A percentile compares a stretch with the other conserved stretches of the same genome.
These are phyloP conservation scores for Steinernema carpocapsae DNA, from an alignment of 2,888 invertebrate species.

Conservation along the genomic window DNA sequence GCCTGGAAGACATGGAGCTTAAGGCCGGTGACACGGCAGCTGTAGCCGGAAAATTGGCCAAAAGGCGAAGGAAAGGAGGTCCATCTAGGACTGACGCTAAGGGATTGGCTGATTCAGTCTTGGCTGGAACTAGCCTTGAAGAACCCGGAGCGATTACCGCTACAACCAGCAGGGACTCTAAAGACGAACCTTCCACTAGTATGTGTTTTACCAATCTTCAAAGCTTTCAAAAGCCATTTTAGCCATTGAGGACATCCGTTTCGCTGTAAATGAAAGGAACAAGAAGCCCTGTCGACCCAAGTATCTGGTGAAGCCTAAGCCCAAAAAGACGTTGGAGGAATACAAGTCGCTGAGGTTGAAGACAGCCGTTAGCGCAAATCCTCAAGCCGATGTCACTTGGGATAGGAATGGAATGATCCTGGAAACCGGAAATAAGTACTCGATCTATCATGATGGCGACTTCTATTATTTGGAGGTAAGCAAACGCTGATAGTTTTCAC, in stretches of 20 bases:
- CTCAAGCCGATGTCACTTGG: slow-evolving; percentile 62
- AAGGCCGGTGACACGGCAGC: slow-evolving; percentile 65
- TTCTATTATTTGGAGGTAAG: slow-evolving; percentile 68
- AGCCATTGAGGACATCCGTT: slow-evolving; percentile 62
- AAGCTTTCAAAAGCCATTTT: no score
- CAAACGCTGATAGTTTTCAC: neutral
- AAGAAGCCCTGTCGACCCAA: slow-evolving; percentile 60
- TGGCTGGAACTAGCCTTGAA: slow-evolving; percentile 39
- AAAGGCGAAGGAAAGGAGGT: slow-evolving; percentile 34
- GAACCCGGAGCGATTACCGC: slow-evolving; percentile 34
- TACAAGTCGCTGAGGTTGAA: slow-evolving; percentile 66
- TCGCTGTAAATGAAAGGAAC: slow-evolving; percentile 59
- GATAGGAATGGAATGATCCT: slow-evolving; percentile 64
- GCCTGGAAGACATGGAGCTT: slow-evolving; percentile 66
- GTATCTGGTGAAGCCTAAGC: slow-evolving; percentile 65
- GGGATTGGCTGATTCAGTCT: slow-evolving; percentile 39
- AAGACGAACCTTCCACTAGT: slow-evolving; percentile 1
- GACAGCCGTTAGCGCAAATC: slow-evolving; percentile 67
- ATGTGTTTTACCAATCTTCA: no score
- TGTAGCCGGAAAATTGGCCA: slow-evolving; percentile 62
- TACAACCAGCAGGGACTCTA: slow-evolving; percentile 2
- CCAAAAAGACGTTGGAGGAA: slow-evolving; percentile 65
- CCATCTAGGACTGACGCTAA: slow-evolving; percentile 37
- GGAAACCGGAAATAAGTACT: slow-evolving; percentile 69
- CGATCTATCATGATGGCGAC: slow-evolving; percentile 69